Evolutionary conservation across 1,140 invertebrate genomes (phyloP).

Genomic region (Drosophila auraria): DNA sequence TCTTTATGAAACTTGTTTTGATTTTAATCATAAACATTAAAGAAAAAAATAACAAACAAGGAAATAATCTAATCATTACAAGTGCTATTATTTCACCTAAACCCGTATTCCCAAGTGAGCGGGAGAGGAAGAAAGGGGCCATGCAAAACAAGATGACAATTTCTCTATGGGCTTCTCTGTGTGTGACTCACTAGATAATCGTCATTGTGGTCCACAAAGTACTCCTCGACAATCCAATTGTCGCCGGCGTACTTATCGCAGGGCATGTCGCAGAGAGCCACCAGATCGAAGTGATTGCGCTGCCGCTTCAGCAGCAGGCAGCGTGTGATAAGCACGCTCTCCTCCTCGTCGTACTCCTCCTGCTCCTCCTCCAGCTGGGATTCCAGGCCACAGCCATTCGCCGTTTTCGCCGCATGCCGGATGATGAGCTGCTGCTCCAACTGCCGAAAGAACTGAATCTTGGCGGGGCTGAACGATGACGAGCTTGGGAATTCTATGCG

Average conservation of each 20-base stretch:
- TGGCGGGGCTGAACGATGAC: conserved; percentile 44
- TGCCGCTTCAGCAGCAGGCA: conserved; percentile 66
- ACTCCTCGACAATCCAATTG: conserved; percentile 80
- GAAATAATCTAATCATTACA: not conserved
- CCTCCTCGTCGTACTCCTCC: not conserved
- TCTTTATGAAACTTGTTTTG: not conserved
- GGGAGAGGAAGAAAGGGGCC: not conserved
- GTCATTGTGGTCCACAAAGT: conserved; percentile 74
- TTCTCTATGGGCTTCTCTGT: conserved; percentile 2
- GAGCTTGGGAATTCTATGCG: conserved; percentile 38
- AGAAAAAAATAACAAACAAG: not conserved
- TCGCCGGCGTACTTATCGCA: conserved; percentile 68
- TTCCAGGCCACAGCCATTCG: conserved; percentile 38
- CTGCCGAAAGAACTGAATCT: conserved; percentile 79
- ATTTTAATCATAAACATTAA: not conserved
- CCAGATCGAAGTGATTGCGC: conserved; percentile 79
- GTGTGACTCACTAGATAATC: conserved; percentile 80
- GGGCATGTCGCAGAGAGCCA: conserved; percentile 71
- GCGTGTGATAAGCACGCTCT: conserved; percentile 43
- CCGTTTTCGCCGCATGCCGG: conserved; percentile 45
- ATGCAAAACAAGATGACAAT: conserved; percentile 31
- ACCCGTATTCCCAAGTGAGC: not conserved
- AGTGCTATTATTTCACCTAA: conserved; percentile 6
- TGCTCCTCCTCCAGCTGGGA: conserved; percentile 6
- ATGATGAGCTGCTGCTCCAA: conserved; percentile 63